Evolutionary conservation across 2,797 vertebrate genomes (phyloP), one percentile per base, ranked within the genome.

Genomic region (Sparus aurata): DNA sequence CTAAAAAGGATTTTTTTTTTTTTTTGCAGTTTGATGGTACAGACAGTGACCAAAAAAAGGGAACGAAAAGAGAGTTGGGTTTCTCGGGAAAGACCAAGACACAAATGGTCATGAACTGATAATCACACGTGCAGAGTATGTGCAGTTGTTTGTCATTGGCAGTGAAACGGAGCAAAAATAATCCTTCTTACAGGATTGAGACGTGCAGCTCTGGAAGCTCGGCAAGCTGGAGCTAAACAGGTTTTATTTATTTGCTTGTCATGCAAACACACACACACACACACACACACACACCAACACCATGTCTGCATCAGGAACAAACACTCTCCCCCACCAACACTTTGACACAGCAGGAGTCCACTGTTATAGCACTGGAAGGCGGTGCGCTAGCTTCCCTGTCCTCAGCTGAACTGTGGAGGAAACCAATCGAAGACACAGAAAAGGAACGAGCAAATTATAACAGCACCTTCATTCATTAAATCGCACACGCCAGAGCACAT

Each of bases 371-470:
- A 47, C 47, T 72, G 80, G 76, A 83, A 87, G 78, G 83, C 60
- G 12, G 67, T 90, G 75, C 86, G 75, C 85, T 82, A 79, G 82
- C 82, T 75, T 25, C 18, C 50, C 49, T 91, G 89, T 94, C 91
- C 92, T 93, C 85, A 61, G 79, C 66, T 94, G 92, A 94, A 92
- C 93, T 80, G 61, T 23, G 50, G 58, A 85, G 78, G 75, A 89
- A 87, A 80, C 80, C 80, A 82, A 34, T 64, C 59, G 11, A 69
- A 84, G 73, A 86, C 69, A 75, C 76, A 75, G 75, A 22, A 71
- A 72, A 80, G 73, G 64, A 82, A 69, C 30, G 69, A 80, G 69
- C 43, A 79, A 79, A 86, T 72, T 41, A 75, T 49, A 83, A 79
- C 69, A 77, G 77, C 69, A 83, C 60, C 34, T 87, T 83, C 80